These are phyloP conservation scores for Dasypolia templi DNA, from an alignment of 2,888 invertebrate genomes.

Conservation along the genomic window DNA sequence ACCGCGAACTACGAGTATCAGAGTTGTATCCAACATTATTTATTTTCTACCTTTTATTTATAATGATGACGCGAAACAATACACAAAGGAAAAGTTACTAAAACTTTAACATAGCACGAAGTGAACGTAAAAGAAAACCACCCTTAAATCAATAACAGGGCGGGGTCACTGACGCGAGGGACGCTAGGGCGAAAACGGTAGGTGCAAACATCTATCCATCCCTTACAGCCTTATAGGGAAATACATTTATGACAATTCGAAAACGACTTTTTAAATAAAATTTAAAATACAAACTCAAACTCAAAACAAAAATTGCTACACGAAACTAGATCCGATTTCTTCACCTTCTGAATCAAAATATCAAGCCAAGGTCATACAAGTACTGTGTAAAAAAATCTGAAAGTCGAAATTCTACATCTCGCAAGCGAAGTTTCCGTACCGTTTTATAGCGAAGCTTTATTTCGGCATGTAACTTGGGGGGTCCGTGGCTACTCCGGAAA, in stretches of 20 bases:
- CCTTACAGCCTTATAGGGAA: not conserved
- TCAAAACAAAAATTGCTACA: not conserved
- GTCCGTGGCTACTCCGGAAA: conserved; percentile 54
- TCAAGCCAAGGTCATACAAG: not conserved
- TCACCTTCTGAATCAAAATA: conserved; percentile 9
- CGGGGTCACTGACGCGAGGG: not conserved
- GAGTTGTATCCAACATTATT: not conserved
- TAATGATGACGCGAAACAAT: not conserved
- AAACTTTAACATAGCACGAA: not conserved
- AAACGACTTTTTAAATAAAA: not conserved
- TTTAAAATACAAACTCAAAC: not conserved
- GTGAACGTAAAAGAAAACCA: not conserved
- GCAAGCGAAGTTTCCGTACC: conserved; percentile 3
- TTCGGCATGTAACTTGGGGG: not conserved
- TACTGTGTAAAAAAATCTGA: not conserved
- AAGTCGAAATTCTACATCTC: conserved; percentile 32
- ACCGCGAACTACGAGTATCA: too few relatives aligned
- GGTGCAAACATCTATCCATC: conserved; percentile 6
- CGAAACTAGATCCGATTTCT: not conserved
- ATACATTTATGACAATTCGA: not conserved
- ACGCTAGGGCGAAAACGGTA: not conserved
- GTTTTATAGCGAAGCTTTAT: not conserved
- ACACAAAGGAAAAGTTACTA: not conserved
- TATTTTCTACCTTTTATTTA: not conserved
- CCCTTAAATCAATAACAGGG: conserved; percentile 37